These are phyloP conservation scores for Paracanthobrama guichenoti DNA, from an alignment of 2,113 vertebrate genomes.

Conservation along the genomic window DNA sequence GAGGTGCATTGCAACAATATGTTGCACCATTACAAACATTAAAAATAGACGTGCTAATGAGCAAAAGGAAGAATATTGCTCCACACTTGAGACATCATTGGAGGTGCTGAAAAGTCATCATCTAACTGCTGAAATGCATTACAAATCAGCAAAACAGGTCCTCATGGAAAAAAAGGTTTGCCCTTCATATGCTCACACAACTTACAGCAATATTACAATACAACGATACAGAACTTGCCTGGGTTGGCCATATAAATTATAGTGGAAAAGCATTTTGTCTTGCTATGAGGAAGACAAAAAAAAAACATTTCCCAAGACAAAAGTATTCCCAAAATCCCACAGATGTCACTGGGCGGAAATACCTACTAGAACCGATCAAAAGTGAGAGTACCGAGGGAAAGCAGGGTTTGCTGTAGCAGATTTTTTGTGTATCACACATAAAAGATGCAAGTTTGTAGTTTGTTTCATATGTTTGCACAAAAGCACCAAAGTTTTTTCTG, in stretches of 20 bases:
- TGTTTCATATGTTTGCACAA: background rate
- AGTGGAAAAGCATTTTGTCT: background rate
- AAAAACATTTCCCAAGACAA: background rate
- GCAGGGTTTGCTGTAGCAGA: background rate
- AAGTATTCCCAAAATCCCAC: conserved; percentile 29
- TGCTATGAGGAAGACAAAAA: background rate
- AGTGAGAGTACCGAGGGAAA: background rate
- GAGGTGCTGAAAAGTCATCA: conserved; percentile 32
- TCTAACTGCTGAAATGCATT: conserved; percentile 24
- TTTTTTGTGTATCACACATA: conserved; percentile 20
- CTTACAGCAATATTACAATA: conserved; percentile 4
- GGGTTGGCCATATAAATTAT: background rate
- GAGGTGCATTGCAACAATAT: conserved; percentile 36
- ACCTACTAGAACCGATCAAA: background rate
- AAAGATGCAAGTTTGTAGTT: background rate
- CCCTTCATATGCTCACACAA: background rate
- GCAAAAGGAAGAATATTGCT: conserved; percentile 41
- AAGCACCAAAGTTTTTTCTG: background rate
- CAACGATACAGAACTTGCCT: background rate
- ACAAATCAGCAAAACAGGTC: background rate
- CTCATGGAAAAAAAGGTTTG: background rate
- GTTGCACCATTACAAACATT: conserved; percentile 31
- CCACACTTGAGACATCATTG: conserved; percentile 12
- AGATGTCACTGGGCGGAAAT: conserved; percentile 8
- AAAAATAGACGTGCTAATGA: conserved; percentile 54